Evolutionary conservation across 2,797 vertebrate species (phyloP).

Genomic region (Lutra lutra): DNA sequence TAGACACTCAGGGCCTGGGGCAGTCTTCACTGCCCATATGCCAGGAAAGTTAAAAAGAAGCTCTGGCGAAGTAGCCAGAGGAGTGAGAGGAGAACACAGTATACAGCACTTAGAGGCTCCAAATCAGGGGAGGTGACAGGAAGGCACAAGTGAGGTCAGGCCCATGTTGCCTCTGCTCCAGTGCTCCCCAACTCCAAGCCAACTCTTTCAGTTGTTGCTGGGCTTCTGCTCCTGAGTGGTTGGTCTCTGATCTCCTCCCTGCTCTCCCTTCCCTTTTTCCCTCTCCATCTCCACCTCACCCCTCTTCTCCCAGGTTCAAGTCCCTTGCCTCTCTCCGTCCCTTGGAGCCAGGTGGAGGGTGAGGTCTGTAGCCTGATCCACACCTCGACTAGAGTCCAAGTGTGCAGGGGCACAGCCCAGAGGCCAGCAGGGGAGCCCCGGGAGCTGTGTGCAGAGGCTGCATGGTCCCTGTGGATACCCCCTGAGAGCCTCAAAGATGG

Average conservation of each 20-base stretch:
- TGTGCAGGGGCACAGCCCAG: neutral
- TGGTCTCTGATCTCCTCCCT: neutral
- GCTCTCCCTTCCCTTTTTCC: rapidly evolving
- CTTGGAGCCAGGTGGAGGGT: neutral
- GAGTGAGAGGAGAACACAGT: neutral
- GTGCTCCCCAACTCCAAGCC: neutral
- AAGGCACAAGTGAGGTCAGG: neutral
- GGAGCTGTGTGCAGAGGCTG: neutral
- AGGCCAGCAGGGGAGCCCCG: neutral
- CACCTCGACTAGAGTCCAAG: neutral
- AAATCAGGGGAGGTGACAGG: neutral
- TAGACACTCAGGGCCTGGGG: neutral
- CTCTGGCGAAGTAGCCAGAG: neutral
- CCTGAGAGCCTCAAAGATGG: neutral
- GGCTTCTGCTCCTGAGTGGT: neutral
- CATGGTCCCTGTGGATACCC: neutral
- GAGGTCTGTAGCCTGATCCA: neutral
- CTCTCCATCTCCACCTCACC: rapidly evolving
- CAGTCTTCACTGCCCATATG: neutral
- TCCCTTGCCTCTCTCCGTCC: neutral
- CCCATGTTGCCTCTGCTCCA: neutral
- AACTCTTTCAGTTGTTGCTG: neutral
- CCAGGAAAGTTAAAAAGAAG: neutral
- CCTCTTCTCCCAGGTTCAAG: neutral
- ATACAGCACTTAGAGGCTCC: neutral